Base-by-base conservation (phyloP, 2,888 invertebrate genomes). In the Archaeoteleia sp. region DNA sequence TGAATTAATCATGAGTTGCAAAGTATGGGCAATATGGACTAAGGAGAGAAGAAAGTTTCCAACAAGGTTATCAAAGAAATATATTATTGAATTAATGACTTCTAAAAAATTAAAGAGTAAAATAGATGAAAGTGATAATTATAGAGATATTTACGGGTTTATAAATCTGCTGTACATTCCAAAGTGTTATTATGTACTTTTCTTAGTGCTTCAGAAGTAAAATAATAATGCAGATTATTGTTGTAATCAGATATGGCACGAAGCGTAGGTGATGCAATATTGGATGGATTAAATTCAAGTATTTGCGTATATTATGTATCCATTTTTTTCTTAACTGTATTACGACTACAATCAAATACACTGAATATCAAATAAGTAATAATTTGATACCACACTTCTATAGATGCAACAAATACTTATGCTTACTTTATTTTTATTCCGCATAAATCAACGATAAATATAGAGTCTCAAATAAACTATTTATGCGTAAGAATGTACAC, bases 111-210 rank as follows among this genome's bases (percentile, higher is more conserved):
- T 5, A 12, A 20, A 49, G 42, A 55, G 43, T 55, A 42, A 42
- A 63, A 48, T 49, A 55, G 54, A 62, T 53, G 62, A 63, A 55
- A 63, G 48, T 43, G 54, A 63, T 48, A 63, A 30, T 25, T 25
- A 43, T 48, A 30, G 20, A 42, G 54, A 15, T 49, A 63, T 20
- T 20, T 20, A 63, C 55, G 40, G 37, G 49, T 55, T 27, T 39
- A 39, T 54, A 46, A 40, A 30, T 7, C 17, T 12, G 10, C 1
- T 8, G n/a, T 14, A 34, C 29, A 23, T 7, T 9, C 17, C 17
- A 42, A 13, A 6, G 12, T 37, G 14, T 35, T 37, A 43, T 48
- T 27, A n/a, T 54, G 1, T 10, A 35, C 35, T 45, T 55, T 46
- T 35, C 5, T 42, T 8, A 17, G 35, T 35, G 42, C 25, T 58